These are phyloP conservation scores for Mirza zaza DNA, from an alignment of 2,113 vertebrate species.

Conservation along the genomic window DNA sequence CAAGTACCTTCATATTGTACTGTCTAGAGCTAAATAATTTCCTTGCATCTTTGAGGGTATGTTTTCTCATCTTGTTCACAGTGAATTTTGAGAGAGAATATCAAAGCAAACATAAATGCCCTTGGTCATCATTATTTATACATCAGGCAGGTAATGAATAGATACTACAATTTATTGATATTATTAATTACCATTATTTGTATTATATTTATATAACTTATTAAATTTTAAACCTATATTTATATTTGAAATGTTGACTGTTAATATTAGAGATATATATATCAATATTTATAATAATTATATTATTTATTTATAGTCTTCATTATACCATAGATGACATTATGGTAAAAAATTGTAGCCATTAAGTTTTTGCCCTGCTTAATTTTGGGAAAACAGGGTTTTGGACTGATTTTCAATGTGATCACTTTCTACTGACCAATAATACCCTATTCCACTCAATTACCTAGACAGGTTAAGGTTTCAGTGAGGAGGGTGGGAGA, in stretches of 20 bases:
- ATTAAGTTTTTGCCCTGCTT: neutral
- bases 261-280: neutral
- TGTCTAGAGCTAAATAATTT: neutral
- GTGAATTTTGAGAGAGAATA: neutral
- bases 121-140: neutral
- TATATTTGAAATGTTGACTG: neutral
- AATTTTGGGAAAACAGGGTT: neutral
- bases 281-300: neutral
- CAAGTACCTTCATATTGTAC: neutral
- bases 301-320: neutral
- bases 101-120: neutral
- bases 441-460: neutral
- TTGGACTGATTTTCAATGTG: neutral
- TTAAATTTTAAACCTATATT: neutral
- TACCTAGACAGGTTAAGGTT: neutral
- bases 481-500: neutral
- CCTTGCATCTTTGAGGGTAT: neutral
- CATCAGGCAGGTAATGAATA: neutral
- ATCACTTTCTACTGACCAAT: neutral
- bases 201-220: conserved; percentile 6
- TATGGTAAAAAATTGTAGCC: neutral
- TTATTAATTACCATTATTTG: neutral
- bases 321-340: neutral
- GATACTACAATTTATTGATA: neutral
- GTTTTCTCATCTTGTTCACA: neutral